These are phyloP conservation scores for Parnassius mnemosyne DNA, from an alignment of 2,888 invertebrate species.

Conservation along the genomic window DNA sequence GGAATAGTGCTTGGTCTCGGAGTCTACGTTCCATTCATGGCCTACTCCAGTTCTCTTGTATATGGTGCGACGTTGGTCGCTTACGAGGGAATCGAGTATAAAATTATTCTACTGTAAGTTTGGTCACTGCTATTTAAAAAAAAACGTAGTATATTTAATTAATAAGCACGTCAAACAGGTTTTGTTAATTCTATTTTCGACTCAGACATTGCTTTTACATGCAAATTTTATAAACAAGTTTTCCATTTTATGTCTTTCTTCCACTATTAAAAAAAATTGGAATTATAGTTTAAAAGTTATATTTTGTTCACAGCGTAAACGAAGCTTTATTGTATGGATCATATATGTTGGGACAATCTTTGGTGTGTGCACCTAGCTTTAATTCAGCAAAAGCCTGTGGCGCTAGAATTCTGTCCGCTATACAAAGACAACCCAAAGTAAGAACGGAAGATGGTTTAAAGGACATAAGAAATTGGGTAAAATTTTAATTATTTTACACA, in stretches of 20 bases:
- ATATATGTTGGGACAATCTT: slow-evolving; percentile 88
- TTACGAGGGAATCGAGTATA: slow-evolving; percentile 80
- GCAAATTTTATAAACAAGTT: no score
- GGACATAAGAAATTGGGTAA: slow-evolving; percentile 64
- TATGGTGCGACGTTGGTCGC: slow-evolving; percentile 86
- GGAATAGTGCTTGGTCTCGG: slow-evolving; percentile 86
- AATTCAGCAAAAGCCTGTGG: slow-evolving; percentile 82
- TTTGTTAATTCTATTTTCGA: no score
- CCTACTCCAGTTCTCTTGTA: slow-evolving; percentile 84
- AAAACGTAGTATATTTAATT: no score
- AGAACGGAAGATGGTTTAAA: slow-evolving; percentile 54
- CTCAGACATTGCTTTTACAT: no score
- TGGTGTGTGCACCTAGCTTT: slow-evolving; percentile 88
- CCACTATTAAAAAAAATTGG: no score
- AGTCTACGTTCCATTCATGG: slow-evolving; percentile 84
- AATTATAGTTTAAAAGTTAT: no score
- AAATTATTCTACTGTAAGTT: slow-evolving; percentile 84
- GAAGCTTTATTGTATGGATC: slow-evolving; percentile 89
- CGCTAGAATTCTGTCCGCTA: slow-evolving; percentile 58
- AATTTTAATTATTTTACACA: not conserved
- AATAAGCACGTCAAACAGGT: no score
- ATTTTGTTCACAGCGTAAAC: slow-evolving; percentile 77
- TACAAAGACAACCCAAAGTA: slow-evolving; percentile 58
- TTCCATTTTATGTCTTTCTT: no score
- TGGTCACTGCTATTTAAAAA: slow-evolving; percentile 7